These are phyloP conservation scores for Catharus fuscescens DNA, from an alignment of 2,113 vertebrate species.

Conservation along the genomic window DNA sequence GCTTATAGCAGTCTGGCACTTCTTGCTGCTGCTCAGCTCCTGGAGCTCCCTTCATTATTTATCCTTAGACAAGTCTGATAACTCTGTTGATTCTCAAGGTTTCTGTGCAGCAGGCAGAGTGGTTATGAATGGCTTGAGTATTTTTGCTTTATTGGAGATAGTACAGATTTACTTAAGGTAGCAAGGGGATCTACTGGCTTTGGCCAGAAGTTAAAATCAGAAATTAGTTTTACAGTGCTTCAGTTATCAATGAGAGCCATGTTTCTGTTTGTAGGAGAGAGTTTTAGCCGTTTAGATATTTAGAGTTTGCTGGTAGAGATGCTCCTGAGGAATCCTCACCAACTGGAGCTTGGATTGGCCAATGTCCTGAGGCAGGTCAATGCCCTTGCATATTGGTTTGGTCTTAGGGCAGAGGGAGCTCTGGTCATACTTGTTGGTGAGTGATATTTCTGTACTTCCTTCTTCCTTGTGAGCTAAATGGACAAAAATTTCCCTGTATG, in stretches of 20 bases:
- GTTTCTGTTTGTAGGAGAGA: neutral
- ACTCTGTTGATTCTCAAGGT: neutral
- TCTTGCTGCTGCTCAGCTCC: neutral
- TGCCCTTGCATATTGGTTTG: neutral
- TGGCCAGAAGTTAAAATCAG: neutral
- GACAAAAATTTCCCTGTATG: neutral
- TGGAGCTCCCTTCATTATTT: neutral
- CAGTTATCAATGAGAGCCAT: neutral
- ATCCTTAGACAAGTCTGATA: neutral
- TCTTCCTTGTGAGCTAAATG: neutral
- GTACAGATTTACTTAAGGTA: neutral
- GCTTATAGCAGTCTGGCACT: neutral
- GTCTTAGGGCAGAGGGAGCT: neutral
- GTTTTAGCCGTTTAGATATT: neutral
- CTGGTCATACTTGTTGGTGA: neutral
- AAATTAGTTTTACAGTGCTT: neutral
- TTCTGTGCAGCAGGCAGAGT: neutral
- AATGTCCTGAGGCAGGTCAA: neutral
- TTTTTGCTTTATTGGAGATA: neutral
- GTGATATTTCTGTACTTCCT: neutral
- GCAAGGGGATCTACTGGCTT: neutral
- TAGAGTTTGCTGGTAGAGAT: neutral
- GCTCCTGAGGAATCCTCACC: neutral
- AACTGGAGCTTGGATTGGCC: neutral
- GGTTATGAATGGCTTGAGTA: neutral